Evolutionary conservation across 1,140 invertebrate species (phyloP), one percentile per base, ranked within the genome.

Genomic region (Drosophila ercepeae): DNA sequence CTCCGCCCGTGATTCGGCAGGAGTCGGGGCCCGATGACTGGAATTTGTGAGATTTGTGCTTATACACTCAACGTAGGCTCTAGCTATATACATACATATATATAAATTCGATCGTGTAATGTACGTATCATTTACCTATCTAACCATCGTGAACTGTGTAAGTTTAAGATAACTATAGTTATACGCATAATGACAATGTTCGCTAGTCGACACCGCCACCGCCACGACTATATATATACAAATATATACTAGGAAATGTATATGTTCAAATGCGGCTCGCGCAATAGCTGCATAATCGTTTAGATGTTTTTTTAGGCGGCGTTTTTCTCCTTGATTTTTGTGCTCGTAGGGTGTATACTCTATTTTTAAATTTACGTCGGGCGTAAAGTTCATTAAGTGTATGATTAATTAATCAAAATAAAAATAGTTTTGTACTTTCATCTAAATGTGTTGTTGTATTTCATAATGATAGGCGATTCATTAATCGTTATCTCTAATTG

Each of bases 21-120:
- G 82, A 86, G 74, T 60, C 82, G 55, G 83, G 82, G 29, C 82
- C 82, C 57, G 82, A 86, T 65, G 82, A 86, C 82, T 88, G 82
- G 81, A 86, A 89, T 39, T 83, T 88, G 83, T 88, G 83, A 88
- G 83, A 88, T 88, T 88, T 71, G 58, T 52, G 58, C 60, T 60
- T 70, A 78, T 70, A 78, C 72, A 81, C 49, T 65, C 39, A 55
- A 86, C 16, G 57, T 78, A 86, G 71, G 67, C 71, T 72, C 54
- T 75, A 67, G 39, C 27, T 21, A 23, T 65, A 42, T 65, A 39
- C 16, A 14, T 39, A 16, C 36, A 39, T 39, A 65, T 44, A 60
- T 58, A 67, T 60, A 55, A 57, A 44, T 52, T 76, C 46, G 41
- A 64, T 58, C 53, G 61, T 75, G 54, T 72, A 46, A 64, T 72